Conservation (phyloP, 2,797 vertebrate species). For the Poeciliopsis paucimaculata region DNA sequence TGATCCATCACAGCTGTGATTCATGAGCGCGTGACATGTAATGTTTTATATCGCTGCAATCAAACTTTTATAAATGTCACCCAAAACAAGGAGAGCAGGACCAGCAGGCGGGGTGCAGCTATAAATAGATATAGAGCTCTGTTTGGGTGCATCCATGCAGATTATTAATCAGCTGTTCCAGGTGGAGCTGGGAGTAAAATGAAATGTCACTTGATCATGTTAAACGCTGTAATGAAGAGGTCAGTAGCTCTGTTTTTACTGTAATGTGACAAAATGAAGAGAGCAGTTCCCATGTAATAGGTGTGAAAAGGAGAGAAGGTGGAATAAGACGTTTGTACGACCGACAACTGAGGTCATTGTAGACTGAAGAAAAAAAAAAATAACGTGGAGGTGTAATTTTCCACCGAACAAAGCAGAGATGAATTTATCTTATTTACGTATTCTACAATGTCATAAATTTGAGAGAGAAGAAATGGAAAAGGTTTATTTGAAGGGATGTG, state of each 20-base stretch:
- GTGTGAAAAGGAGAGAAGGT: background rate
- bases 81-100: conserved; percentile 40
- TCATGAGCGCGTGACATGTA: conserved; percentile 67
- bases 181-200: background rate
- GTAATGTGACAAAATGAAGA: background rate
- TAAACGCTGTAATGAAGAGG: conserved; percentile 13
- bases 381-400: background rate
- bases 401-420: background rate
- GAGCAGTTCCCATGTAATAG: background rate
- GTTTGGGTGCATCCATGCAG: conserved; percentile 16
- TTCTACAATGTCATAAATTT: background rate
- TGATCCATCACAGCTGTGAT: conserved; percentile 73
- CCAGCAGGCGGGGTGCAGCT: conserved; percentile 27
- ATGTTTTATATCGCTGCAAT: conserved; percentile 70
- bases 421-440: background rate
- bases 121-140: conserved; percentile 34
- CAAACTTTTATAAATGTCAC: conserved; percentile 78
- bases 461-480: background rate
- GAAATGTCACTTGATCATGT: conserved; percentile 3
- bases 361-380: background rate
- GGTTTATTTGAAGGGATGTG: background rate
- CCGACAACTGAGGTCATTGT: background rate
- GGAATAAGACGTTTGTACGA: background rate
- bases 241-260: background rate
- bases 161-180: conserved; percentile 31